Conservation (phyloP, 2,113 vertebrate genomes). For the Diglossa brunneiventris region DNA sequence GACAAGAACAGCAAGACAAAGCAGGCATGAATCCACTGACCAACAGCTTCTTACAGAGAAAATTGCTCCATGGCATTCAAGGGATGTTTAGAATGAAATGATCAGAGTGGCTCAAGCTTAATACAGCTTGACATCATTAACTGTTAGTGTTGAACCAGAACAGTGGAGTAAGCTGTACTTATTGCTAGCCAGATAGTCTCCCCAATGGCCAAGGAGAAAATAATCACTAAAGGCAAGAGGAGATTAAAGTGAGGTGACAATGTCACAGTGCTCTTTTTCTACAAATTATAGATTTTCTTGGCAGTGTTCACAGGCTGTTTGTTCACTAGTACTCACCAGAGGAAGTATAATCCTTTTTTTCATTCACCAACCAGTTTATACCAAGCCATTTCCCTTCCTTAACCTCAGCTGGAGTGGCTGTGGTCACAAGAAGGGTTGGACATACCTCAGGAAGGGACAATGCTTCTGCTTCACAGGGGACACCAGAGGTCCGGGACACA, state of each 20-base stretch:
- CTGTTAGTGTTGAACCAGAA: conserved; percentile 32
- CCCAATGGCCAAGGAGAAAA: conserved; percentile 26
- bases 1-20: not conserved
- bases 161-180: conserved; percentile 28
- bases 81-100: not conserved
- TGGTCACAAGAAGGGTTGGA: fast-evolving
- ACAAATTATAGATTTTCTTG: conserved; percentile 22
- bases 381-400: not conserved
- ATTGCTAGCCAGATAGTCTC: conserved; percentile 43
- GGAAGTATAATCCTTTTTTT: not conserved
- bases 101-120: conserved; percentile 31
- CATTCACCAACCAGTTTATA: not conserved
- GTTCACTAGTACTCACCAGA: not conserved
- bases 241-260: conserved; percentile 39
- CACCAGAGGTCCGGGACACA: not conserved
- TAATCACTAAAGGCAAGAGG: conserved; percentile 38
- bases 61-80: not conserved
- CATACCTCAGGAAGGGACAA: not conserved
- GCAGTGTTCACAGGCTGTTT: not conserved
- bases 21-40: not conserved
- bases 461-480: not conserved
- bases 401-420: not conserved
- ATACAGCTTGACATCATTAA: conserved; percentile 54
- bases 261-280: not conserved
- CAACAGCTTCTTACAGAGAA: not conserved